Base-by-base conservation (phyloP, 1,140 invertebrate genomes). In the Drosophila sturtevanti region DNA sequence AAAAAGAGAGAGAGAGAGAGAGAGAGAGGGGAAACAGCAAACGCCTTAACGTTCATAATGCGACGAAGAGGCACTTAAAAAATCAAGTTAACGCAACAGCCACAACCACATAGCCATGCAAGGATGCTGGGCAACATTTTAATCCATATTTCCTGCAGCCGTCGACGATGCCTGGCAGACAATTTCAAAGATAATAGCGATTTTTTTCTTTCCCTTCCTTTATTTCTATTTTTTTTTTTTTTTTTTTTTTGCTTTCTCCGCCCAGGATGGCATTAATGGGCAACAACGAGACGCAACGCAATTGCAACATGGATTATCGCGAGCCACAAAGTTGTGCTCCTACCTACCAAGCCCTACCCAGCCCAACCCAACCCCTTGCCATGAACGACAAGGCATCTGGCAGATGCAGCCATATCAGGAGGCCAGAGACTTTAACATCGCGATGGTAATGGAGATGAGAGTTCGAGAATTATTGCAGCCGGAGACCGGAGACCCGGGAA, bases 131-230 rank as follows among this genome's bases (percentile, higher is more conserved):
- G 68, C 84, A 89, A 89, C 79, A 84, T 89, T 89, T 89, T 89
- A 89, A 89, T 89, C 84, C 84, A 89, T 89, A 89, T 89, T 89
- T 89, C 69, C 76, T 77, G 64, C 6, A 18, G 41, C 34, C 18
- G 4, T 66, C 60, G 41, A 21, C 41, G 61, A 66, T 64, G 82
- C 77, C 82, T 87, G 84, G 69, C 85, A 89, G 84, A 89, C 84
- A 89, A 84, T 89, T 89, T 89, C 63, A 69, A 76, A 89, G 84
- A 89, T 89, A 89, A 89, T 89, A 79, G 79, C 84, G 10, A 67
- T 80, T 77, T 76, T 81, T 76, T 72, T 63, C 55, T 61, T 21
- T 22, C 51, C 35, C 4, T 24, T 4, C 24, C 24, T 4, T 24
- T 24, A 64, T 84, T 77, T 76, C 78, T 76, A 69, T 63, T 60